Evolutionary conservation across 2,113 vertebrate genomes (phyloP), one percentile per base, ranked within the genome.

Genomic region (Bubo blakistoni): DNA sequence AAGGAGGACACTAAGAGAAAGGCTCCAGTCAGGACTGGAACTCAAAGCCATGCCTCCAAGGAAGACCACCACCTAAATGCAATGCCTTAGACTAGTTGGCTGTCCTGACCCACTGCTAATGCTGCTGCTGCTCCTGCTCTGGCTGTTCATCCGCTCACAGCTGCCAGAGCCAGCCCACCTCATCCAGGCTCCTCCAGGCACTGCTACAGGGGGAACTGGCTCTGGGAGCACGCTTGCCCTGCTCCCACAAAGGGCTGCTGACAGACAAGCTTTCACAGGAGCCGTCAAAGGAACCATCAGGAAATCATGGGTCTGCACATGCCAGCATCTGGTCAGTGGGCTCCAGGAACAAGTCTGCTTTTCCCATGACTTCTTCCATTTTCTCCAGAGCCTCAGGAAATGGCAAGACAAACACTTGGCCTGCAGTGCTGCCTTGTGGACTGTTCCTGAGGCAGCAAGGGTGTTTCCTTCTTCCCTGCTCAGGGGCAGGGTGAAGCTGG

Each of bases 21-120:
- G 42, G 42, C 7, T 44, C 42, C 42, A 44, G 81, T 83, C 67
- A 83, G 81, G 22, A 71, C 47, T 61, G 57, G 67, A 67, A 96
- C 92, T 97, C 94, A 92, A 97, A 97, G 96, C 97, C 97, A 97
- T 92, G 94, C 82, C 93, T 96, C 96, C 91, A 94, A 93, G 44
- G 91, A 96, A 97, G 97, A 97, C 97, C 97, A 96, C 95, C 92
- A 96, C 94, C 97, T 97, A 95, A 97, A 97, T 93, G 96, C 97
- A 97, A 97, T 95, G 95, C 97, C 97, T 98, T 98, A 97, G 97
- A 98, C 97, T 96, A 94, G 97, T 97, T 96, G 95, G 97, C 97
- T 97, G 97, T 97, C 96, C 97, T 98, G 95, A 97, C 96, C 36
- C 6, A 5, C 1, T 63, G 38, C 38, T 62, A 11, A 11, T 27